Percentiles rank a stretch among this genome's conserved stretches.
Evolutionary conservation across 1,140 invertebrate species (phyloP).

Genomic region (Drosophila kikkawai): DNA sequence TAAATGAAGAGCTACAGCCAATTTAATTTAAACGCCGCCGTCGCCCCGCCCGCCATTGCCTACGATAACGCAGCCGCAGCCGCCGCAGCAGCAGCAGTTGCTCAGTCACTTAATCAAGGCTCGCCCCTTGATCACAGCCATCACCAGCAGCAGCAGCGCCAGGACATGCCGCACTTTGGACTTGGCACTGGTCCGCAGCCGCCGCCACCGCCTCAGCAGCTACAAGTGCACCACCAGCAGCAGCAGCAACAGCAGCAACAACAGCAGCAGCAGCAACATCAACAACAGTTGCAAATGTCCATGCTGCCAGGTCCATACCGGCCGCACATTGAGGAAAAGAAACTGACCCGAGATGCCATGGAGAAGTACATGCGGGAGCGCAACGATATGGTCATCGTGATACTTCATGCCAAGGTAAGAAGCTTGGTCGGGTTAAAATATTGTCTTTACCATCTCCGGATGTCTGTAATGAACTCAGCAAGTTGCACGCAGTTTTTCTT

Average conservation of each 20-base stretch:
- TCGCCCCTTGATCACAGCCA: conserved; percentile 32
- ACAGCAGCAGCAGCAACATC: conserved; percentile 69
- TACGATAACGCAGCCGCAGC: conserved; percentile 70
- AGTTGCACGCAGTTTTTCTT: too few species aligned
- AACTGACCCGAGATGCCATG: conserved; percentile 97
- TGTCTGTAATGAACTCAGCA: too few species aligned
- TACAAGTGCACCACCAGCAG: conserved; percentile 75
- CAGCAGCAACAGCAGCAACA: conserved; percentile 54
- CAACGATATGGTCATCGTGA: conserved; percentile 98
- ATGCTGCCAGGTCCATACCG: conserved; percentile 81
- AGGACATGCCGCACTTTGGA: conserved; percentile 84
- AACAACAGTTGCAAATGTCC: conserved; percentile 77
- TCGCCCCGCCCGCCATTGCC: conserved; percentile 72
- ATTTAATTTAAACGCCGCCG: conserved; percentile 81
- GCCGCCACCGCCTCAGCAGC: conserved; percentile 85
- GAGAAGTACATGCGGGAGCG: conserved; percentile 96
- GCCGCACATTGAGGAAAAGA: conserved; percentile 90
- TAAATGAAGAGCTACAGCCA: conserved; percentile 82
- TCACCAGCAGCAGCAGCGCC: conserved; percentile 53
- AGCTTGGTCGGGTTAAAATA: background rate
- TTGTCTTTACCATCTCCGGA: background rate
- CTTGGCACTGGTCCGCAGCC: conserved; percentile 80
- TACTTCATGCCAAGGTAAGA: conserved; percentile 96
- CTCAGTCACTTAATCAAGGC: conserved; percentile 29
- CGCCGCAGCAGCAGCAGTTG: conserved; percentile 46